Evolutionary conservation across 2,797 vertebrate species (phyloP), one percentile per base, ranked within the genome.

Genomic region (Epinephelus coioides): DNA sequence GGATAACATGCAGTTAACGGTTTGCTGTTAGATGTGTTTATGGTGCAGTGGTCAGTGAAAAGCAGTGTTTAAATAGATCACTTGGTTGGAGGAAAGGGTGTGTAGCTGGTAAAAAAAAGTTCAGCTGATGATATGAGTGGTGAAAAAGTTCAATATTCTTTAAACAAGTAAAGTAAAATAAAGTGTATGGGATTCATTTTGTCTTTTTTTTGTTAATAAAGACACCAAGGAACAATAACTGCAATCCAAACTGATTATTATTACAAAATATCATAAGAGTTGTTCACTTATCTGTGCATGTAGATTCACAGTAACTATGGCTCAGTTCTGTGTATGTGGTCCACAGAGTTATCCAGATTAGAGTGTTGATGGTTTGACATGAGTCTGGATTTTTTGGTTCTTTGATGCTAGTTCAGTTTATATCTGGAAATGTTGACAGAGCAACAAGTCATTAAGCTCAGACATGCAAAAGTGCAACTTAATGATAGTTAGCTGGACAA

Each of bases 1-100:
- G 30, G 7, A 53, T 25, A 50, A 70, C 55, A 66, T 78, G 23
- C 43, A 15, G 59, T 23, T 44, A 51, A 55, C 23, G 59, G 4
- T 18, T 65, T n/a, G 65, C 34, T 67, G 44, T 21, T 44, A 8
- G 11, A 19, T 34, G 27, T 54, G 19, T 51, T 62, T 60, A n/a
- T 72, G 25, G 40, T 18, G 23, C 9, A 3, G 25, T 34, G 30
- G 18, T 44, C 57, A 44, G n/a, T 46, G 44, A 47, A 47, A 17
- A 13, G 14, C 25, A 18, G 61, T 44, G 23, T 69, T 61, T 49
- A 4, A 44, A 54, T 4, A 21, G n/a, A 38, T 1, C 7, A 5
- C 7, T 50, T 4, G 0, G 1, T 34, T 19, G 1, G 1, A 57
- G 46, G 40, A 49, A 38, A 40, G 12, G 12, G 19, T 60, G 34